Conservation (phyloP, 2,113 vertebrate genomes). For the Apodemus sylvaticus region DNA sequence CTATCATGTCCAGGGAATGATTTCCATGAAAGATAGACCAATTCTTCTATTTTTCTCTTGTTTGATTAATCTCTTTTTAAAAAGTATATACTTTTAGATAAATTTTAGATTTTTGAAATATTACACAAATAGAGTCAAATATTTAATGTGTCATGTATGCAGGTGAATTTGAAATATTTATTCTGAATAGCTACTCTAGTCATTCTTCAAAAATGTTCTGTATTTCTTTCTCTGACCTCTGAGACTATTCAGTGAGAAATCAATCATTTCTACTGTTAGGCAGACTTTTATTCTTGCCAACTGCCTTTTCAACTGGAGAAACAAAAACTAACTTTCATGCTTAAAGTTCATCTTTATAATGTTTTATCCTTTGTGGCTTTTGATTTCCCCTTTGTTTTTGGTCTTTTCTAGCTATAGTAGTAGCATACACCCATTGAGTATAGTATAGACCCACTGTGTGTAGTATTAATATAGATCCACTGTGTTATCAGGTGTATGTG, state of each 20-base stretch:
- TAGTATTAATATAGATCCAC: not conserved
- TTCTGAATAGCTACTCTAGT: not conserved
- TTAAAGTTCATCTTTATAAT: not conserved
- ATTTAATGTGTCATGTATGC: not conserved
- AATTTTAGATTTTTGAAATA: not conserved
- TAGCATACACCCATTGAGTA: not conserved
- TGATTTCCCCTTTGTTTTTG: not conserved
- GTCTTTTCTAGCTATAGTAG: not conserved
- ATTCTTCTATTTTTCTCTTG: conserved; percentile 58
- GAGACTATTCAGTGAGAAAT: not conserved
- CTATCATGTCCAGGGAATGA: conserved; percentile 58
- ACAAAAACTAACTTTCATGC: not conserved
- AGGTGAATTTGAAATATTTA: conserved; percentile 33
- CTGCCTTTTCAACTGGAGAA: not conserved
- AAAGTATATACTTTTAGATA: conserved; percentile 38
- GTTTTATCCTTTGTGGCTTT: not conserved
- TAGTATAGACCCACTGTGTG: not conserved
- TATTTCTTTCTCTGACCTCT: conserved; percentile 40
- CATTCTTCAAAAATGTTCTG: not conserved
- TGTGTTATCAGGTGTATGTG: not conserved
- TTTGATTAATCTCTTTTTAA: conserved; percentile 7
- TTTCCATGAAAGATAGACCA: conserved; percentile 27
- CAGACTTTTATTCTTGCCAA: not conserved
- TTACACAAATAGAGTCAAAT: conserved; percentile 30
- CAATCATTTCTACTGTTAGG: not conserved